phyloP scores from a whole-genome alignment of 2,888 invertebrate species.

The Sesia bembeciformis region DNA sequence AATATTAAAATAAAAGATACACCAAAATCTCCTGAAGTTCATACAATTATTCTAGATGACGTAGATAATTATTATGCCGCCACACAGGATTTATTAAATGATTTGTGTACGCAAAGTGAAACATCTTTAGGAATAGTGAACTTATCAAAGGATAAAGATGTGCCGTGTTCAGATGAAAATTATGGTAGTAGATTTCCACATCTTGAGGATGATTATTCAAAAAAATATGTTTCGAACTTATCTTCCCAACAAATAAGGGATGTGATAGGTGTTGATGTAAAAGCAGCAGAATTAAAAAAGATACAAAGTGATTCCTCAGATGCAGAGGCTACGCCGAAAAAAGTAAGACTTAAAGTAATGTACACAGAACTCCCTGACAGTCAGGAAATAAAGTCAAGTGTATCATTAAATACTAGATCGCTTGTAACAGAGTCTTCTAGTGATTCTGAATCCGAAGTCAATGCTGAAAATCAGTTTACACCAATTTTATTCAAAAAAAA shows the following conservation, averaged over 20 bases:
- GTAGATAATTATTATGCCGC: conserved; percentile 43
- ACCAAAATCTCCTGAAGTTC: conserved; percentile 15
- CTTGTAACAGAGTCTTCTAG: conserved; percentile 35
- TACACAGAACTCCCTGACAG: conserved; percentile 49
- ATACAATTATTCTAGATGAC: conserved; percentile 2
- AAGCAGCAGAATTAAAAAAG: conserved; percentile 14
- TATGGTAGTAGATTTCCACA: conserved; percentile 16
- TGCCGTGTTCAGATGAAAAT: conserved; percentile 26
- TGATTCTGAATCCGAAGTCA: conserved; percentile 44
- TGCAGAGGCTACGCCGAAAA: conserved; percentile 41
- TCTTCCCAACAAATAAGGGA: conserved; percentile 25
- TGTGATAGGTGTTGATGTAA: conserved; percentile 21
- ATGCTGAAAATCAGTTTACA: conserved; percentile 30
- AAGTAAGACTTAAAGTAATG: conserved; percentile 32
- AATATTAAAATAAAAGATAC: conserved; percentile 36
- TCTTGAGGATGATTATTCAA: conserved; percentile 13
- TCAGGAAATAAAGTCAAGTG: conserved; percentile 51
- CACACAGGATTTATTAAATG: conserved; percentile 52
- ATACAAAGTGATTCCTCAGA: conserved; percentile 41
- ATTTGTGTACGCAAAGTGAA: conserved; percentile 44
- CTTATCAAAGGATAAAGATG: conserved; percentile 15
- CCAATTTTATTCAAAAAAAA: conserved; percentile 36
- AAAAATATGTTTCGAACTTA: conserved; percentile 19
- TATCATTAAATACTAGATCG: conserved; percentile 18
- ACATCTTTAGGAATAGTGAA: conserved; percentile 7